Percentiles rank a stretch among this genome's conserved stretches.
phyloP scores from a whole-genome alignment of 2,797 vertebrate genomes.

The Gallinago stenura region DNA sequence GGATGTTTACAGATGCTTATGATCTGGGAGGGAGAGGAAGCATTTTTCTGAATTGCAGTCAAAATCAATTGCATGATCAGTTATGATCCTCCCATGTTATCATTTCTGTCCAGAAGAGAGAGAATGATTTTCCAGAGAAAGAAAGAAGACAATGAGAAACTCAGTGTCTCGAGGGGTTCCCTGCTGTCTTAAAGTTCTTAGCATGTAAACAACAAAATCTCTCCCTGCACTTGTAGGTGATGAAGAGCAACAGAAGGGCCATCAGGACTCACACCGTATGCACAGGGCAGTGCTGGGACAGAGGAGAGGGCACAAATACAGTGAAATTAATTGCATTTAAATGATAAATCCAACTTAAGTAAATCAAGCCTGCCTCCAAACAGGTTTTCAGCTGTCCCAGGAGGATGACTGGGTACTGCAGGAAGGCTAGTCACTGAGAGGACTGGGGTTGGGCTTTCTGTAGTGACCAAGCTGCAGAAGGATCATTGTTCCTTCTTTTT shows the following conservation, averaged over 20 bases:
- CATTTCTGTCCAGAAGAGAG: not conserved
- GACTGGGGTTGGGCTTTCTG: not conserved
- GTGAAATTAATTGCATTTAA: not conserved
- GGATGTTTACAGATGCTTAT: not conserved
- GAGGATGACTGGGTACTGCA: not conserved
- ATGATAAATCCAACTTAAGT: not conserved
- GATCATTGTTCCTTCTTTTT: not conserved
- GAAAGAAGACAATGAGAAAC: not conserved
- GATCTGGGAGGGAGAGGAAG: not conserved
- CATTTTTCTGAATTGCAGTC: not conserved
- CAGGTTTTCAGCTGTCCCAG: not conserved
- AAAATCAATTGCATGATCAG: not conserved
- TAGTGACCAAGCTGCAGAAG: not conserved
- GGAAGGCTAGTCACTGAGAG: not conserved
- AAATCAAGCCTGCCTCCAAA: not conserved
- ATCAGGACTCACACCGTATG: not conserved
- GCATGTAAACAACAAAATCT: not conserved
- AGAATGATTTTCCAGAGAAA: not conserved
- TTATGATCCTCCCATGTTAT: not conserved
- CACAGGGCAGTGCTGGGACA: not conserved
- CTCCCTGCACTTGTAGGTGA: not conserved
- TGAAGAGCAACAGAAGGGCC: accelerated
- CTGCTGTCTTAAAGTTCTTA: not conserved
- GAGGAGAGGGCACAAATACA: not conserved
- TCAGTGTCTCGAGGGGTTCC: not conserved